phyloP scores from a whole-genome alignment of 2,888 invertebrate genomes.

The Geotrupes spiniger region DNA sequence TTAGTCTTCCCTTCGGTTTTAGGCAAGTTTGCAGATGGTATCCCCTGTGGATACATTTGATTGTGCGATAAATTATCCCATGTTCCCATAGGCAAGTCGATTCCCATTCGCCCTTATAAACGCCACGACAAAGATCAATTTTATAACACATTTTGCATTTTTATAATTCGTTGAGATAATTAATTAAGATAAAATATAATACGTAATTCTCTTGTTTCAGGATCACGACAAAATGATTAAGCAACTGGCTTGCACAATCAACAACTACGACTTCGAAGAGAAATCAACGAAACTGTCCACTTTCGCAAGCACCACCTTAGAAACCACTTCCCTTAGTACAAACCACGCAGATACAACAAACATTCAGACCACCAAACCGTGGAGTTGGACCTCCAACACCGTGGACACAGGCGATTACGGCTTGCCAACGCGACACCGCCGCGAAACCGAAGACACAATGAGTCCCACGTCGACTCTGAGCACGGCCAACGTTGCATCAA shows the following conservation, averaged over 20 bases:
- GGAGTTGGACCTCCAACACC: slow-evolving; percentile 48
- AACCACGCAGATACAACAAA: slow-evolving; percentile 33
- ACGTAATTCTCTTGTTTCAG: slow-evolving; percentile 49
- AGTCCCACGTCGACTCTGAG: slow-evolving; percentile 21
- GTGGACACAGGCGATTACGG: slow-evolving; percentile 45
- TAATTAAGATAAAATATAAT: too few relatives aligned
- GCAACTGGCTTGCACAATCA: slow-evolving; percentile 59
- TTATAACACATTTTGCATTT: too few relatives aligned
- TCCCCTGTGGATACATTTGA: too few relatives aligned
- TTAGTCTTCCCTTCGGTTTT: too few relatives aligned
- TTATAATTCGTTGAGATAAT: too few relatives aligned
- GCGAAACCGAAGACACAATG: slow-evolving; percentile 48
- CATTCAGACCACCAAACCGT: slow-evolving; percentile 39
- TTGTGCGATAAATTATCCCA: too few relatives aligned
- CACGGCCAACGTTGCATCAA: not conserved
- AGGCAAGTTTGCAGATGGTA: too few relatives aligned
- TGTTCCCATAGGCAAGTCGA: too few relatives aligned
- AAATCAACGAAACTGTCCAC: slow-evolving; percentile 33
- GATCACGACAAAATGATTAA: slow-evolving; percentile 61
- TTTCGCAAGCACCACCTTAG: slow-evolving; percentile 19
- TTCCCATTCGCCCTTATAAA: too few relatives aligned
- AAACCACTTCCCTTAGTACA: slow-evolving; percentile 24
- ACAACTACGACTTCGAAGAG: slow-evolving; percentile 46
- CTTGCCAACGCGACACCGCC: slow-evolving; percentile 46
- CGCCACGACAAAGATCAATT: too few relatives aligned